Evolutionary conservation across 2,797 vertebrate genomes (phyloP).

Genomic region (Halcyon badia): DNA sequence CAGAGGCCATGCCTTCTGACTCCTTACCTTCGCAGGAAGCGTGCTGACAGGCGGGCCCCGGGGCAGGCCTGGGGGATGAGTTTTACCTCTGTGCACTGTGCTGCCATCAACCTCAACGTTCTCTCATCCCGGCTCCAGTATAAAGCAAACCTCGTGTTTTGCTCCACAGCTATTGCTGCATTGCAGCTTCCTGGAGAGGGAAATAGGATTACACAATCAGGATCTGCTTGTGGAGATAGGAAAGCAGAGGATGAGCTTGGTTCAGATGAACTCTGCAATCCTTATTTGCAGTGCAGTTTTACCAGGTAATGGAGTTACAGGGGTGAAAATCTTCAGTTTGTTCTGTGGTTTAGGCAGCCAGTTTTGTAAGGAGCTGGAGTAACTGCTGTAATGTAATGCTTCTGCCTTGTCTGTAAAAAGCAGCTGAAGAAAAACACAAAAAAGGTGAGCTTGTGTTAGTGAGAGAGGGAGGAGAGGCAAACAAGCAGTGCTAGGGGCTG

Average conservation of each 20-base stretch:
- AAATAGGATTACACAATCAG: constrained; percentile 32
- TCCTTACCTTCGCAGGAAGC: neutral
- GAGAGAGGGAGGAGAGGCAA: neutral
- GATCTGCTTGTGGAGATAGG: constrained; percentile 13
- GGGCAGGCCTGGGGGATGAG: neutral
- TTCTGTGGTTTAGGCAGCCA: neutral
- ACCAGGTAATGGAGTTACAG: neutral
- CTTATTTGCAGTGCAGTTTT: neutral
- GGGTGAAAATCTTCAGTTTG: neutral
- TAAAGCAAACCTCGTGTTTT: constrained; percentile 24
- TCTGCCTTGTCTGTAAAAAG: neutral
- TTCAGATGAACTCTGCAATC: neutral
- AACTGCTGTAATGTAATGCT: neutral
- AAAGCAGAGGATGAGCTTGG: constrained; percentile 18
- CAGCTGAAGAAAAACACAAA: neutral
- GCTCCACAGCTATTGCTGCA: constrained; percentile 50
- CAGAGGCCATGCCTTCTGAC: neutral
- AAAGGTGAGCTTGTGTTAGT: neutral
- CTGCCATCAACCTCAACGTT: neutral
- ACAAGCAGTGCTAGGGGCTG: neutral
- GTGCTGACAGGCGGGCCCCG: fast-evolving
- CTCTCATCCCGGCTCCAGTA: neutral
- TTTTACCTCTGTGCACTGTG: neutral
- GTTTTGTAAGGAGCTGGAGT: neutral
- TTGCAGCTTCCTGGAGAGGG: constrained; percentile 49